Base-by-base conservation (phyloP, 2,797 vertebrate genomes). In the Hydrolagus colliei region DNA sequence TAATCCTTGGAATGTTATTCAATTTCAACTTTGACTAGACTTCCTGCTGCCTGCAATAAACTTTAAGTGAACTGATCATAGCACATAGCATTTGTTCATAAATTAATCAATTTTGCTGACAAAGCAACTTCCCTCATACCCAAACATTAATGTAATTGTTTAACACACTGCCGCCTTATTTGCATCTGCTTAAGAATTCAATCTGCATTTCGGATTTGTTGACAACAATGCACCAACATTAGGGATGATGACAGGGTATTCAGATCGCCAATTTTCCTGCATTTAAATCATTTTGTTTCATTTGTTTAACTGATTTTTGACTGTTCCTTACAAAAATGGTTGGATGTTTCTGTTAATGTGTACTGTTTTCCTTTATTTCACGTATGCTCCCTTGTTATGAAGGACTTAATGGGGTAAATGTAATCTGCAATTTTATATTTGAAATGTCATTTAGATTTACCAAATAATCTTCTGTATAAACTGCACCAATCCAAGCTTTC, bases 351-450 rank as follows among this genome's bases (percentile, higher is more conserved):
- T 84, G 85, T 86, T 93, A 89, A 89, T 88, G 87, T 86, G 89
- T 90, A 88, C 91, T 89, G 90, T 86, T 91, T 93, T 91, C 91
- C 94, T 93, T 89, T 88, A 90, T 92, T 89, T 90, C 10, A 87
- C 73, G 73, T 86, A 90, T 0, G 94, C 92, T 91, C 89, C 93
- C 94, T 92, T 94, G 92, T 8, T 92, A 90, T 87, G 91, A 92
- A 97, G 96, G 95, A 95, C 89, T 88, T 91, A 91, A 89, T 89
- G 91, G 91, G 95, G 88, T 95, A 95, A 84, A 95, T 87, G 88
- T 87, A 90, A 86, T 41, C 32, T 65, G 41, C 8, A 68, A n/a
- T 71, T 27, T 41, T 82, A 67, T 84, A 32, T 32, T 68, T 71
- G 6, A 52, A 1, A 52, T 52, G 41, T 52, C 41, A 6, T 52